Conservation (phyloP, 35 echinoderm and acorn worm species). For the Diadema setosum region DNA sequence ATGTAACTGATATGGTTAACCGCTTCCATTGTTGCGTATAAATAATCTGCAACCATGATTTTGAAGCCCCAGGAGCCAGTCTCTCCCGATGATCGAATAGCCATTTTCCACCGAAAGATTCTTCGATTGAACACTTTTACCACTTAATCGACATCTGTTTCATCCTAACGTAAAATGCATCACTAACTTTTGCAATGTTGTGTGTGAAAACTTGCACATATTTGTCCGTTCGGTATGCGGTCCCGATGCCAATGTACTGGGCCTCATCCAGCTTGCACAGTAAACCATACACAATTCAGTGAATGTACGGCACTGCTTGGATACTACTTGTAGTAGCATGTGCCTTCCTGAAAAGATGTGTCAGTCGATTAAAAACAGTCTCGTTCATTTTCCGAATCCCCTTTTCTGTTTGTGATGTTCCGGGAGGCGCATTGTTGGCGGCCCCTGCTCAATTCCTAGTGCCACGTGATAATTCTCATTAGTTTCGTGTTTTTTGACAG, state of each 20-base stretch:
- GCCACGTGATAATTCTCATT: background rate
- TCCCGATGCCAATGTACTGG: background rate
- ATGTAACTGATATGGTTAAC: no score
- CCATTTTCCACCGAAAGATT: no score
- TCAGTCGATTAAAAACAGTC: background rate
- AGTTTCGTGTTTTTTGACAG: background rate
- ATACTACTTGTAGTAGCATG: no score
- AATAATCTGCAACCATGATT: no score
- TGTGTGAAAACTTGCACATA: background rate
- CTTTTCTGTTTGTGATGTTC: background rate
- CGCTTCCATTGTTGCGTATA: no score
- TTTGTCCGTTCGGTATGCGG: background rate
- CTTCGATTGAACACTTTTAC: no score
- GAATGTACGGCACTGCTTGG: background rate
- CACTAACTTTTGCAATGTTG: background rate
- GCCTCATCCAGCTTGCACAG: background rate
- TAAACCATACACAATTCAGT: background rate
- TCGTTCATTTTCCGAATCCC: background rate
- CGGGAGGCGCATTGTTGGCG: background rate
- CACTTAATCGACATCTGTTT: no score
- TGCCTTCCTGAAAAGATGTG: background rate
- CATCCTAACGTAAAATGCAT: background rate
- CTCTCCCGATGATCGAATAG: no score
- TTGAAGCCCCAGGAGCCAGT: no score
- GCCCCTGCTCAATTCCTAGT: background rate